Percentiles rank a stretch among this genome's conserved stretches.
These are phyloP conservation scores for Globodera rostochiensis DNA, from an alignment of 1,140 invertebrate species.

Conservation along the genomic window DNA sequence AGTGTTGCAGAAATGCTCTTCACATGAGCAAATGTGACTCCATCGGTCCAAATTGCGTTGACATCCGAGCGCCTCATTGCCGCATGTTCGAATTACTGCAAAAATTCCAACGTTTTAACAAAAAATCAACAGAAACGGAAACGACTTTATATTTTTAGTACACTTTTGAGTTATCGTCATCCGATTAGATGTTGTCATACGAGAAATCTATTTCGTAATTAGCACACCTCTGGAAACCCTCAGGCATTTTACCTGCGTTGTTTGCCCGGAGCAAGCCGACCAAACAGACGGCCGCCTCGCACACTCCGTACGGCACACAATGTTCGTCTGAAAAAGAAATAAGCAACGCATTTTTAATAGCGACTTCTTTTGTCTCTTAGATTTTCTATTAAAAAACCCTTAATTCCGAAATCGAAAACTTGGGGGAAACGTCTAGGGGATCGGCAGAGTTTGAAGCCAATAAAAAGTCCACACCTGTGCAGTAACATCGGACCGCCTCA, in stretches of 20 bases:
- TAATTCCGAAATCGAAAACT: background rate
- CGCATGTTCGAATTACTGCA: conserved; percentile 53
- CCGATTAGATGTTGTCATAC: too few relatives aligned
- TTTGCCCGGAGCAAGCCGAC: conserved; percentile 35
- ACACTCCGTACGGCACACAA: conserved; percentile 42
- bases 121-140: background rate
- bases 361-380: background rate
- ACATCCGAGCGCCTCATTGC: conserved; percentile 54
- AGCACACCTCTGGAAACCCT: too few relatives aligned
- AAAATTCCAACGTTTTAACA: background rate
- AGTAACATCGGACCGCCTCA: conserved; percentile 39
- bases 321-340: conserved; percentile 25
- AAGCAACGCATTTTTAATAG: background rate
- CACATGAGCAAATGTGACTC: conserved; percentile 50
- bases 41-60: conserved; percentile 47
- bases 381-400: too few relatives aligned
- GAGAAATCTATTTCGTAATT: too few relatives aligned
- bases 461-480: conserved; percentile 24
- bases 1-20: conserved; percentile 50
- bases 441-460: background rate
- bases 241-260: conserved; percentile 18
- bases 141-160: background rate
- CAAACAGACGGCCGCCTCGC: conserved; percentile 36
- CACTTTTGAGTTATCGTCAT: too few relatives aligned
- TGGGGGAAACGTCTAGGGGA: background rate